Evolutionary conservation across 2,888 invertebrate genomes (phyloP).

Genomic region (Keiferia lycopersicella): DNA sequence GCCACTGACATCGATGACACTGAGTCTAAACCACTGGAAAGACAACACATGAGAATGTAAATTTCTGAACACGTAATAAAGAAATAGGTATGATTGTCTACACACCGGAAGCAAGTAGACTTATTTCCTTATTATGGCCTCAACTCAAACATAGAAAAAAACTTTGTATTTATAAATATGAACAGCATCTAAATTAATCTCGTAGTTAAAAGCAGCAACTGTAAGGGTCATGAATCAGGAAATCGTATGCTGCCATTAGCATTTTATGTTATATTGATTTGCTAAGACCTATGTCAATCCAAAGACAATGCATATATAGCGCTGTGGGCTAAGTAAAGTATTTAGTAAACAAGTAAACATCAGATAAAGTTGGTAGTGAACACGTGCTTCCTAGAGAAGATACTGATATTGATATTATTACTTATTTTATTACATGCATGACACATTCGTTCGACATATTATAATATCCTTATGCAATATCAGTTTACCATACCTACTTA

Average conservation of each 20-base stretch:
- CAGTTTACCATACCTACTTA: not conserved
- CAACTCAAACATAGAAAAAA: too few species aligned
- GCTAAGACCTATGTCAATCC: not conserved
- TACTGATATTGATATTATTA: not conserved
- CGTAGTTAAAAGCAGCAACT: not conserved
- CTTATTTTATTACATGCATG: too few species aligned
- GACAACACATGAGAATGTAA: not conserved
- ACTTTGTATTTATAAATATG: too few species aligned
- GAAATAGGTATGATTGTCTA: too few species aligned
- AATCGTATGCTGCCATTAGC: not conserved
- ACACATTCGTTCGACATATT: not conserved
- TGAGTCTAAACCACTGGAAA: constrained; percentile 81
- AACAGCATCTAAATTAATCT: too few species aligned
- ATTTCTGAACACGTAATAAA: too few species aligned
- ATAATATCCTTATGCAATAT: not conserved
- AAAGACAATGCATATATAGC: not conserved
- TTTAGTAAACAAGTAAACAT: not conserved
- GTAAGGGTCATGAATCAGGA: not conserved
- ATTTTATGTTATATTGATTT: not conserved
- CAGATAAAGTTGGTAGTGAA: not conserved
- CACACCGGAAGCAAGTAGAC: too few species aligned
- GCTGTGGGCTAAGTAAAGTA: not conserved
- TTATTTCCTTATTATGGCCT: too few species aligned
- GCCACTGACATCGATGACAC: constrained; percentile 86
- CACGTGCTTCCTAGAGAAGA: not conserved